A percentile compares a stretch with the other conserved stretches of the same genome.
Conservation (phyloP, 1,140 invertebrate species). For the Lepidurus packardi region DNA sequence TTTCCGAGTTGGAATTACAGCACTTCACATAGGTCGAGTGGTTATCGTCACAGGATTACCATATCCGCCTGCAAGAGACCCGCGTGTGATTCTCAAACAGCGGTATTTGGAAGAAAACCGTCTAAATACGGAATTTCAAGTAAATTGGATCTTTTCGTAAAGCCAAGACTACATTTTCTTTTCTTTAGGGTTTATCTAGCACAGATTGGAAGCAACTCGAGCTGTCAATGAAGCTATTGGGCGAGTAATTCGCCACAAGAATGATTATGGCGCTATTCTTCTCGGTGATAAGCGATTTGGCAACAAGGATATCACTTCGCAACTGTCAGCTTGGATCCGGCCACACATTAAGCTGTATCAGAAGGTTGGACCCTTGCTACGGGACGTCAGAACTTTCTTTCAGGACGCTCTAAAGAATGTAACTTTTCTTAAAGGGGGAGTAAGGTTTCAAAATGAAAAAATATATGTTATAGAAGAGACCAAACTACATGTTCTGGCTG, state of each 20-base stretch:
- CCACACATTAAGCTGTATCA: conserved; percentile 56
- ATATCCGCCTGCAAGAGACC: conserved; percentile 87
- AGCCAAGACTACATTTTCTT: background rate
- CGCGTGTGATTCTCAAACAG: conserved; percentile 84
- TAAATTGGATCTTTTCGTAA: background rate
- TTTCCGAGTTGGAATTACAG: too few species aligned
- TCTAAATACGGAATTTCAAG: conserved; percentile 37
- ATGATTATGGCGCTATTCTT: conserved; percentile 91
- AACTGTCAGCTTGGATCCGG: conserved; percentile 77
- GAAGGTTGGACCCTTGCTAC: too few species aligned
- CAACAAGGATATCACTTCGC: conserved; percentile 57
- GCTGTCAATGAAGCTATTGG: conserved; percentile 98
- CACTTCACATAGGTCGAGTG: too few species aligned
- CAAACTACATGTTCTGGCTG: too few species aligned
- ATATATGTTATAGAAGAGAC: too few species aligned
- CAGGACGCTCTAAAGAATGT: too few species aligned
- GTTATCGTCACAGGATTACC: conserved; percentile 95
- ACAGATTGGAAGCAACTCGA: conserved; percentile 82
- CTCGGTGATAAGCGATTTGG: conserved; percentile 80
- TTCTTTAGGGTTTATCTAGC: conserved; percentile 52
- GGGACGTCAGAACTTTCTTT: conserved; percentile 49
- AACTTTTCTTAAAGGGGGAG: too few species aligned
- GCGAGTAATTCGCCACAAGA: conserved; percentile 84
- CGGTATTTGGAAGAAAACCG: conserved; percentile 74
- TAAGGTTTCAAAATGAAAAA: too few species aligned